Base-by-base conservation (phyloP, 2,888 invertebrate species). In the Clitarchus hookeri region DNA sequence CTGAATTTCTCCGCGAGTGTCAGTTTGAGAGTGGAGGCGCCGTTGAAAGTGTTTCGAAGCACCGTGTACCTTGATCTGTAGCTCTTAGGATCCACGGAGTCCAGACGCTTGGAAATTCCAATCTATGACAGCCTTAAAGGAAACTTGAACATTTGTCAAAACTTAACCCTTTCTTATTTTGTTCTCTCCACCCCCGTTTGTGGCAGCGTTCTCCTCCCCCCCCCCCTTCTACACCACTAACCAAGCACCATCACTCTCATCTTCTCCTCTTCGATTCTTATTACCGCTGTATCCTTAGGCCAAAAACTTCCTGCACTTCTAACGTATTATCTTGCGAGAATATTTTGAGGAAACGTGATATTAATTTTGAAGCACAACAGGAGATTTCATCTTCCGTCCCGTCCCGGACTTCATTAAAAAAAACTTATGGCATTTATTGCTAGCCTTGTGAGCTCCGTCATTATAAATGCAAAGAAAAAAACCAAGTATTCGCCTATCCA, bases 81-180 rank as follows among this genome's bases (percentile, higher is more conserved):
- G 65, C 65, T 65, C 65, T 65, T 65, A 65, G 65, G 65, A n/a
- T 65, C 65, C 65, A 65, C 65, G 11, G n/a, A 65, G 65, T 65
- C 65, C 65, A 65, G 65, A 65, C 65, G 65, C 65, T 23, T n/a
- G n/a, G 65, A 65, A 65, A 65, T 65, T 65, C 65, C 65, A 65
- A n/a, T 65, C 65, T 65, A 65, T 65, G 65, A 65, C 65, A 65
- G 65, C 65, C n/a, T 65, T 65, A 65, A 23, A 65, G 65, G 65
- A 65, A 65, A 65, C 65, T 65, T n/a, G 65, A 65, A 65, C 65
- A 65, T 65, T 65, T 65, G 65, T 65, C 65, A 65, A 65, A 65
- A 65, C 65, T 65, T 65, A 65, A 65, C 65, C 65, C 65, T 65
- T 65, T 65, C n/a, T 65, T 65, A 65, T 65, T 65, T 65, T 65